A percentile compares a stretch with the other conserved stretches of the same genome.
Evolutionary conservation across 2,888 invertebrate species (phyloP).

Genomic region (Cenopis cana): DNA sequence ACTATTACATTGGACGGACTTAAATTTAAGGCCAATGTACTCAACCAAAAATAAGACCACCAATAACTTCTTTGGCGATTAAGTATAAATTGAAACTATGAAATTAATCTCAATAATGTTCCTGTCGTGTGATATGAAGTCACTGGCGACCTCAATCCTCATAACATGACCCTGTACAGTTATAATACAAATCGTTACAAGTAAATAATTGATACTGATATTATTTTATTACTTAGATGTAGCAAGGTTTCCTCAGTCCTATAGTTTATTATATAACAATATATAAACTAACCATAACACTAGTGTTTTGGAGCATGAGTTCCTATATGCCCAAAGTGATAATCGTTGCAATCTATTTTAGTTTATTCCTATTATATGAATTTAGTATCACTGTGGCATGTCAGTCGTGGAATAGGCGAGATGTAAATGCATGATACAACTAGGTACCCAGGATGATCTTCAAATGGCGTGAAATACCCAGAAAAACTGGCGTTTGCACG

Average conservation of each 20-base stretch:
- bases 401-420: constrained; percentile 1
- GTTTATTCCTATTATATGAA: constrained; percentile 19
- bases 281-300: not conserved
- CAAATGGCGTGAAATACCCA: not conserved
- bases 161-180: constrained; percentile 27
- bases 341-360: constrained; percentile 11
- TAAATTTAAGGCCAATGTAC: constrained; percentile 20
- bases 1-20: constrained; percentile 32
- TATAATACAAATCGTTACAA: constrained; percentile 36
- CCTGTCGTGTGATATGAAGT: constrained; percentile 2
- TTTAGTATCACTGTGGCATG: not conserved
- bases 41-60: constrained; percentile 4
- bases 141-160: constrained; percentile 4
- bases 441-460: not conserved
- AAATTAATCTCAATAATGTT: not conserved
- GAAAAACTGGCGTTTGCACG: not conserved
- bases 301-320: constrained; percentile 18
- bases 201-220: constrained; percentile 41
- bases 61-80: constrained; percentile 15
- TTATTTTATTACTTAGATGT: constrained; percentile 21
- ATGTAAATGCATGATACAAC: constrained; percentile 20
- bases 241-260: constrained; percentile 29
- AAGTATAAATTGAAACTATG: not conserved
- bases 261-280: no score
- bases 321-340: constrained; percentile 8